These are phyloP conservation scores for Bombus polaris DNA, from an alignment of 1,140 invertebrate genomes.

Conservation along the genomic window DNA sequence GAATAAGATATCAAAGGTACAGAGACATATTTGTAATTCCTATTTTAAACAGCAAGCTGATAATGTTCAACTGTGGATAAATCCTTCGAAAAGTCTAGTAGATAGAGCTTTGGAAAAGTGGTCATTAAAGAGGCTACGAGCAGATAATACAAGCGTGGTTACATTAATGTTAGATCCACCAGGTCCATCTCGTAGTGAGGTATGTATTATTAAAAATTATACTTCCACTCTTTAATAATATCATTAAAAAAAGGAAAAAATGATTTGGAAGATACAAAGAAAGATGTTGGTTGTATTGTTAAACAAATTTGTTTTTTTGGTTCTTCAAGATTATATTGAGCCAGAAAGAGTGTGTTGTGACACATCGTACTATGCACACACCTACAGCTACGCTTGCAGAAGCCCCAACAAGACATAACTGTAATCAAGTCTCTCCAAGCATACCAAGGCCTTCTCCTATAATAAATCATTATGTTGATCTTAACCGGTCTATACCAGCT, in stretches of 20 bases:
- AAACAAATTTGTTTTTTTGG: not conserved
- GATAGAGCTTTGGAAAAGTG: conserved; percentile 93
- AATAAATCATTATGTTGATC: conserved; percentile 30
- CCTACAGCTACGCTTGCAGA: conserved; percentile 19
- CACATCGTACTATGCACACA: conserved; percentile 40
- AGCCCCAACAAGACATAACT: not conserved
- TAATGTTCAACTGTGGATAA: conserved; percentile 87
- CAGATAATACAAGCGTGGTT: conserved; percentile 97
- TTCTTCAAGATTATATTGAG: conserved; percentile 69
- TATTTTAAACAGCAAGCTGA: conserved; percentile 71
- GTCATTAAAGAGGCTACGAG: conserved; percentile 90
- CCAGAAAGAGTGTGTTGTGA: conserved; percentile 68
- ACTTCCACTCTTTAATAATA: not conserved
- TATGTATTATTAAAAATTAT: conserved; percentile 67
- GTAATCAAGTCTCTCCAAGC: not conserved
- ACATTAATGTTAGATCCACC: conserved; percentile 96
- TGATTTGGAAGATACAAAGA: not conserved
- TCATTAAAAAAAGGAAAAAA: not conserved
- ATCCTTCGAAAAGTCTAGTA: conserved; percentile 95
- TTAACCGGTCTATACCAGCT: conserved; percentile 49
- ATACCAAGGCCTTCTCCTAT: conserved; percentile 23
- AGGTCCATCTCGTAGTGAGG: conserved; percentile 89
- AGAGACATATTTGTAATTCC: conserved; percentile 1
- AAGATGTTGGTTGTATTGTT: not conserved
- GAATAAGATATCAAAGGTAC: conserved; percentile 10